A percentile compares a stretch with the other conserved stretches of the same genome.
Conservation (phyloP, 2,888 invertebrate genomes). For the Drosophila dives region DNA sequence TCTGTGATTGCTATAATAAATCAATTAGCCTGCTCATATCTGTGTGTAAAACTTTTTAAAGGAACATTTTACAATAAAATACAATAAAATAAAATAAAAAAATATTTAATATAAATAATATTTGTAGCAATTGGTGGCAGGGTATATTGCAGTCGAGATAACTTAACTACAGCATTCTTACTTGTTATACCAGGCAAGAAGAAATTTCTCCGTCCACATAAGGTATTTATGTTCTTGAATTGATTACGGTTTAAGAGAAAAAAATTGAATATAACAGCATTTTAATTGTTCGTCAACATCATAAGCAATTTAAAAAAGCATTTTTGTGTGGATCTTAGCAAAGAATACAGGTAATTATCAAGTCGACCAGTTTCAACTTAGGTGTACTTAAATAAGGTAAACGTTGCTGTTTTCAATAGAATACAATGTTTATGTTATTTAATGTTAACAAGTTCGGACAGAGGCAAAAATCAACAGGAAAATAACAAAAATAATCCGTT, state of each 20-base stretch:
- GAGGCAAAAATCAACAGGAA: background rate
- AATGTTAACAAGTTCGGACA: background rate
- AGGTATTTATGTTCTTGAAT: background rate
- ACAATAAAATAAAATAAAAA: no score
- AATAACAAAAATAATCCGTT: background rate
- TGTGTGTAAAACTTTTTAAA: background rate
- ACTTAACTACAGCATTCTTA: background rate
- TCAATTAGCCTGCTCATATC: background rate
- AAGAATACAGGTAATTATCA: background rate
- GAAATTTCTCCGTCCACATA: background rate
- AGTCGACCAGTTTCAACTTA: background rate
- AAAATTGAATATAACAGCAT: background rate
- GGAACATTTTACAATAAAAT: background rate
- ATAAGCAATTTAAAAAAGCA: background rate
- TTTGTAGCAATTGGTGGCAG: background rate
- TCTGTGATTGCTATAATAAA: no score
- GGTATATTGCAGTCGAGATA: background rate
- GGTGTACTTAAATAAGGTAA: background rate
- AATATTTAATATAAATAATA: no score
- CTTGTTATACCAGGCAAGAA: background rate
- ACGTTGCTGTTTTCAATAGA: background rate
- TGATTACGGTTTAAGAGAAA: background rate
- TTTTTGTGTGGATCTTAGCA: background rate
- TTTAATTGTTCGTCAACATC: no score
- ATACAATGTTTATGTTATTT: background rate